These are phyloP conservation scores for Prochilodus magdalenae DNA, from an alignment of 2,113 vertebrate species.

Conservation along the genomic window DNA sequence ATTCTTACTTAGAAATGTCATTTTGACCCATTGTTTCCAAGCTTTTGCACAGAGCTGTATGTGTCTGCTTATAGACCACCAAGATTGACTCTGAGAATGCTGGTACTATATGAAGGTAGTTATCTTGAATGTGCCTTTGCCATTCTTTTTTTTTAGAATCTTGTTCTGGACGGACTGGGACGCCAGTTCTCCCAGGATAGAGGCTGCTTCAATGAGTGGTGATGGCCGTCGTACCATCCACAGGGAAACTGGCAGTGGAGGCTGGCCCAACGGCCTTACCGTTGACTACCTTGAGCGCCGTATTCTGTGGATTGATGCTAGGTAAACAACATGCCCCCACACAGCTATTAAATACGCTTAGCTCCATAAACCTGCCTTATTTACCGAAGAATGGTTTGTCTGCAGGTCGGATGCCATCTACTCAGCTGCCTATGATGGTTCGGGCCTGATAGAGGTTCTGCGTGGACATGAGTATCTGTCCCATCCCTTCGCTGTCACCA, in stretches of 20 bases:
- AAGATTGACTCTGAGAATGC: not conserved
- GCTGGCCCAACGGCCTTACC: slow-evolving; percentile 96
- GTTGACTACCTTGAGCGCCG: slow-evolving; percentile 95
- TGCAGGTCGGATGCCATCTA: slow-evolving; percentile 95
- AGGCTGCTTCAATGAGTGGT: slow-evolving; percentile 96
- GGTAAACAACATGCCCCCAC: slow-evolving; percentile 71
- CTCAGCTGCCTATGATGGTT: slow-evolving; percentile 92
- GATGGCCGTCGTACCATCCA: slow-evolving; percentile 92
- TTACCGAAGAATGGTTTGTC: not conserved
- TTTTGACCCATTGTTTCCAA: no score
- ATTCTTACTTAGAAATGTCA: no score
- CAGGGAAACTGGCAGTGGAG: slow-evolving; percentile 90
- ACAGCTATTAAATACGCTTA: not conserved
- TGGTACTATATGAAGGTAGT: not conserved
- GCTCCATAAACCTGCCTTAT: not conserved
- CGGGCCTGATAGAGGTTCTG: slow-evolving; percentile 95
- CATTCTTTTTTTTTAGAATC: slow-evolving; percentile 75
- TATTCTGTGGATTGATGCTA: slow-evolving; percentile 97
- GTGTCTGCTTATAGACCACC: not conserved
- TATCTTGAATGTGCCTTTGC: not conserved
- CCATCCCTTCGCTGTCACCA: slow-evolving; percentile 94
- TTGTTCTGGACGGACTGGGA: slow-evolving; percentile 99
- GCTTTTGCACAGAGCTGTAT: no score
- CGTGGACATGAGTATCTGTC: slow-evolving; percentile 95
- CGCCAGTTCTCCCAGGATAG: slow-evolving; percentile 91